Evolutionary conservation across 2,888 invertebrate species (phyloP).

Genomic region (Gibbula magus): DNA sequence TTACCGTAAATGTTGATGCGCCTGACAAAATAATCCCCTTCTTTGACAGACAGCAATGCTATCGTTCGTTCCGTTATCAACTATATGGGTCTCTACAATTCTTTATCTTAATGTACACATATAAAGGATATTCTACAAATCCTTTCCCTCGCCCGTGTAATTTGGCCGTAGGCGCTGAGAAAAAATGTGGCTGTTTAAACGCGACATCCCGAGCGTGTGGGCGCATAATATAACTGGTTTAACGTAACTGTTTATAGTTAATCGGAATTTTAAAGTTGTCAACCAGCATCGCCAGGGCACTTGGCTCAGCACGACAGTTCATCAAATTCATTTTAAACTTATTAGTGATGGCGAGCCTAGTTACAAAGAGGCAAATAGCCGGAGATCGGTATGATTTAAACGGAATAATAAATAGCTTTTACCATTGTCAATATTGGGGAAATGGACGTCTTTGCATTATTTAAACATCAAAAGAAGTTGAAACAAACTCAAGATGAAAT

Average conservation of each 20-base stretch:
- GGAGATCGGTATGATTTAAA: neutral
- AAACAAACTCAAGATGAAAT: neutral
- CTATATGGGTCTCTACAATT: conserved; percentile 14
- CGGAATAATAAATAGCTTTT: neutral
- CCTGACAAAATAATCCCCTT: neutral
- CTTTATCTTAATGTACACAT: conserved; percentile 26
- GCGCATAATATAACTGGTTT: conserved; percentile 26
- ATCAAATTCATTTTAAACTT: conserved; percentile 25
- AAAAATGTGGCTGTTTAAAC: conserved; percentile 22
- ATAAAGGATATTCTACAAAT: conserved; percentile 28
- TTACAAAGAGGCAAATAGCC: neutral
- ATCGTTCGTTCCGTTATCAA: conserved; percentile 14
- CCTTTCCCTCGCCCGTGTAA: neutral
- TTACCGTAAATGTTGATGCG: conserved; percentile 17
- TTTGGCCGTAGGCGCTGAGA: neutral
- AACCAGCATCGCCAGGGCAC: neutral
- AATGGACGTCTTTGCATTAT: neutral
- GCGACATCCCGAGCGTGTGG: conserved; percentile 15
- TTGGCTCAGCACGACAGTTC: conserved; percentile 5
- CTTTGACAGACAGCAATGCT: conserved; percentile 19
- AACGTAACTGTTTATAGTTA: conserved; percentile 27
- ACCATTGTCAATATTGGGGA: conserved; percentile 7
- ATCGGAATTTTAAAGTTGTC: conserved; percentile 18
- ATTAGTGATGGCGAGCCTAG: neutral
- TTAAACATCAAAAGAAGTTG: neutral